These are phyloP conservation scores for Drosophila austrosaltans DNA, from an alignment of 2,888 invertebrate genomes.

Conservation along the genomic window DNA sequence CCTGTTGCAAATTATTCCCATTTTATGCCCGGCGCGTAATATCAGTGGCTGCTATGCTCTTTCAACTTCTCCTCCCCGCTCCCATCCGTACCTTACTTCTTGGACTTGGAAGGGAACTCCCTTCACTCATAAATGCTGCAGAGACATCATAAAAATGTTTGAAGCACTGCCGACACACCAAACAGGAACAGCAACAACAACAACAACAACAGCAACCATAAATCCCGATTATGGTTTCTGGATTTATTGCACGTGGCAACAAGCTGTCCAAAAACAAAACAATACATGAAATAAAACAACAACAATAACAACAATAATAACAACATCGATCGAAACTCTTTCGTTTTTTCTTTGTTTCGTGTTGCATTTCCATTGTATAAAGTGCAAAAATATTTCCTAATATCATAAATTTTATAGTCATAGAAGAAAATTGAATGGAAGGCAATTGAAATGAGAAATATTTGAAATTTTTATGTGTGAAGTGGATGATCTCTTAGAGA, in stretches of 20 bases:
- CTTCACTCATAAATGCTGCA: constrained; percentile 73
- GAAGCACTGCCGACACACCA: constrained; percentile 66
- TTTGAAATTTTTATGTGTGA: too few species aligned
- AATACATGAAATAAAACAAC: not conserved
- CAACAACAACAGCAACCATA: constrained; percentile 66
- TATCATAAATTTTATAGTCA: too few species aligned
- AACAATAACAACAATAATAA: not conserved
- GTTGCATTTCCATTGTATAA: constrained; percentile 3
- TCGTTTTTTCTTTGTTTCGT: not conserved
- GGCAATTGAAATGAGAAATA: too few species aligned
- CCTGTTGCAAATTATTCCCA: constrained; percentile 77
- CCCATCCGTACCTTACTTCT: constrained; percentile 52
- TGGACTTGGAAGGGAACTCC: constrained; percentile 41
- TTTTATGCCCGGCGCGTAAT: constrained; percentile 73
- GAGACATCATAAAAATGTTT: constrained; percentile 80
- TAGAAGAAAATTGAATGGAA: too few species aligned
- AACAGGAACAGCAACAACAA: constrained; percentile 46
- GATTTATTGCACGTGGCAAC: constrained; percentile 70
- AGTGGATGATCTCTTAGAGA: too few species aligned
- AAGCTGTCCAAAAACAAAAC: constrained; percentile 31
- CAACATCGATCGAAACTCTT: constrained; percentile 41
- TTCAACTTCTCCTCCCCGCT: constrained; percentile 40
- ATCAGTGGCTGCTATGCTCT: constrained; percentile 64
- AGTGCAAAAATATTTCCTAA: not conserved
- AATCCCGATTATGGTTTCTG: constrained; percentile 78